A percentile compares a stretch with the other conserved stretches of the same genome.
These are phyloP conservation scores for Bostrychus sinensis DNA, from an alignment of 2,113 vertebrate genomes.

Conservation along the genomic window DNA sequence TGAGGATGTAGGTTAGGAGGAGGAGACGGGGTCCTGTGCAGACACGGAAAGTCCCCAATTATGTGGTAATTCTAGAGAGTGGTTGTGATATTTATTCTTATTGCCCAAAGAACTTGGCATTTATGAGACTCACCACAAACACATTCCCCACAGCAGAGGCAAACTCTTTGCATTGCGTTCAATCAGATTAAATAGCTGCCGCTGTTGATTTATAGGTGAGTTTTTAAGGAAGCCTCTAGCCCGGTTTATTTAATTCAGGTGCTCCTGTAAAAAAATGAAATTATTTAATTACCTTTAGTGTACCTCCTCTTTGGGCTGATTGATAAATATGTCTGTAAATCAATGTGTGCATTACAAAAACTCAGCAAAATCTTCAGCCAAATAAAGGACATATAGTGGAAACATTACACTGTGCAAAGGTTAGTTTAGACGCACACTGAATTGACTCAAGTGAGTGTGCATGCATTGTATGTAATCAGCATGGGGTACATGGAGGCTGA, in stretches of 20 bases:
- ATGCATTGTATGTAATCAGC: constrained; percentile 73
- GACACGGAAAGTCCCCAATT: constrained; percentile 86
- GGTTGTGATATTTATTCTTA: constrained; percentile 77
- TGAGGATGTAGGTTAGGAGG: constrained; percentile 26
- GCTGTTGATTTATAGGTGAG: constrained; percentile 79
- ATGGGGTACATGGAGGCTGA: constrained; percentile 64
- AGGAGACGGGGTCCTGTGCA: constrained; percentile 67
- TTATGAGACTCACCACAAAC: constrained; percentile 79
- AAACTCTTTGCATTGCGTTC: constrained; percentile 60
- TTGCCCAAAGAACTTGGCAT: constrained; percentile 81
- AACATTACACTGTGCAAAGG: constrained; percentile 35
- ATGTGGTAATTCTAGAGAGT: constrained; percentile 81
- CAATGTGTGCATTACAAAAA: constrained; percentile 17
- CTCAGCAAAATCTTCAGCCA: background rate
- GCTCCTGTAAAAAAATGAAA: constrained; percentile 64
- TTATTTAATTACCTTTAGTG: constrained; percentile 69
- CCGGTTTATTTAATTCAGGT: constrained; percentile 65
- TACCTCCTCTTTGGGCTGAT: constrained; percentile 33
- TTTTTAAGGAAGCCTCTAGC: constrained; percentile 70
- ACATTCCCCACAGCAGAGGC: constrained; percentile 70
- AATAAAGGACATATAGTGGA: constrained; percentile 16
- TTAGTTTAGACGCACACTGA: constrained; percentile 45
- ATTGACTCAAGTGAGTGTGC: constrained; percentile 58
- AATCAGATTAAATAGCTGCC: constrained; percentile 72
- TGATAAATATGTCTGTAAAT: constrained; percentile 53